phyloP scores from a whole-genome alignment of 1,140 invertebrate genomes.

The Drosophila chauvacae region DNA sequence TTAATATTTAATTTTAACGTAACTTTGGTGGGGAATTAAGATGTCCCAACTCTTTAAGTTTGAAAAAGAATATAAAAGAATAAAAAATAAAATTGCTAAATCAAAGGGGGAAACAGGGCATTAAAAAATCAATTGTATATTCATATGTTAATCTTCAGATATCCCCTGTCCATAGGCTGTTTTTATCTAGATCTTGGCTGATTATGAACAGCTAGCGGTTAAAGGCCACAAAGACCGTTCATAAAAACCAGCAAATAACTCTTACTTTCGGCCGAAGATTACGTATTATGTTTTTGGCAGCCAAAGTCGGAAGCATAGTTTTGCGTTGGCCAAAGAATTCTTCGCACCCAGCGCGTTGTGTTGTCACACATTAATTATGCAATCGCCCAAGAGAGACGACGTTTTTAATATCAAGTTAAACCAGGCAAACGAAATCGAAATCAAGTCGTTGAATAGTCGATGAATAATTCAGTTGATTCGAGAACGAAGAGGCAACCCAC shows the following conservation, averaged over 20 bases:
- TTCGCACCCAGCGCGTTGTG: not conserved
- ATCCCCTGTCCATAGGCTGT: not conserved
- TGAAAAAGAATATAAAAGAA: no score
- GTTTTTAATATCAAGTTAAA: conserved; percentile 42
- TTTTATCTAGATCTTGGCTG: conserved; percentile 1
- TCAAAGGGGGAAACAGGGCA: not conserved
- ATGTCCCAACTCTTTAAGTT: not conserved
- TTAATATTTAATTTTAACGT: not conserved
- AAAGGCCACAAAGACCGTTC: not conserved
- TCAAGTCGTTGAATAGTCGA: conserved; percentile 31
- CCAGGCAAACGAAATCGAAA: conserved; percentile 44
- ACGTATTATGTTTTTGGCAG: not conserved
- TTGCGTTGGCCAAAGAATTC: conserved; percentile 8
- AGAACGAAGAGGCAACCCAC: conserved; percentile 30
- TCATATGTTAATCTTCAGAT: conserved; percentile 24
- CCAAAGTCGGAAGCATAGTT: conserved; percentile 10
- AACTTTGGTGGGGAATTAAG: not conserved
- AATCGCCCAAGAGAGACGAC: conserved; percentile 25
- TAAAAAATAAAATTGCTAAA: no score
- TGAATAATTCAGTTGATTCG: conserved; percentile 33
- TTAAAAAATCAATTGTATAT: not conserved
- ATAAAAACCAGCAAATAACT: conserved; percentile 1
- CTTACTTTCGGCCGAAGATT: conserved; percentile 14
- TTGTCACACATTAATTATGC: conserved; percentile 49
- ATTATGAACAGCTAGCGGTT: not conserved